Percentiles rank a stretch among this genome's conserved stretches.
These are phyloP conservation scores for Epistrophe grossulariae DNA, from an alignment of 2,888 invertebrate species.

Conservation along the genomic window DNA sequence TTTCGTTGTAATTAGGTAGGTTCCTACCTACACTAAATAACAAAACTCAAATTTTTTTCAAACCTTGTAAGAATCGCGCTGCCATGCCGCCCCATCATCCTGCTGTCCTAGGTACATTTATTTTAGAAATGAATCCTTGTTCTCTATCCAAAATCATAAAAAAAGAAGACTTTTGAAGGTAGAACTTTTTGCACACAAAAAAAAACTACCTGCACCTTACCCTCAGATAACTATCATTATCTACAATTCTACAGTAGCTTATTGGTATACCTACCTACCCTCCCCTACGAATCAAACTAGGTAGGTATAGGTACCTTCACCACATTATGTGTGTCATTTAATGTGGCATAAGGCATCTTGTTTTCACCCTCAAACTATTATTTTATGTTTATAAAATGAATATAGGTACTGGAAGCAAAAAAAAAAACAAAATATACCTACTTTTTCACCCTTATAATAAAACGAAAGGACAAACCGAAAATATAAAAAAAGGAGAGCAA, in stretches of 20 bases:
- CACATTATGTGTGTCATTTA: slow-evolving; percentile 71
- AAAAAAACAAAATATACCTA: not conserved
- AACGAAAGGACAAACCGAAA: slow-evolving; percentile 45
- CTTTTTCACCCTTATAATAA: slow-evolving; percentile 1
- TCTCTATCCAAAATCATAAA: too few relatives aligned
- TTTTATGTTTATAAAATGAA: slow-evolving; percentile 4
- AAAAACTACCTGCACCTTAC: not conserved
- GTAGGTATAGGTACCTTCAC: not conserved
- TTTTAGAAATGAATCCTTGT: too few relatives aligned
- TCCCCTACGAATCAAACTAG: slow-evolving; percentile 34
- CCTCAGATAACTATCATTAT: not conserved
- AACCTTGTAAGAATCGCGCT: too few relatives aligned
- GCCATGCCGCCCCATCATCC: too few relatives aligned
- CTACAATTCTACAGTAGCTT: not conserved
- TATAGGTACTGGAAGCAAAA: not conserved
- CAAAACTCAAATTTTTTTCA: too few relatives aligned
- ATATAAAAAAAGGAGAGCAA: slow-evolving; percentile 42
- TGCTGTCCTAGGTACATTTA: not conserved
- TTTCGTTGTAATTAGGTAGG: too few relatives aligned
- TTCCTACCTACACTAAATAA: too few relatives aligned
- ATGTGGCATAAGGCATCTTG: slow-evolving; percentile 49
- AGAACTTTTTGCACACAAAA: not conserved
- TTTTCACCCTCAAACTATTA: slow-evolving; percentile 60
- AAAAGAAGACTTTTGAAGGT: not conserved
- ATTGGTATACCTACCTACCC: not conserved